Base-by-base conservation (phyloP, 2,113 vertebrate genomes). In the Elgaria multicarinata region DNA sequence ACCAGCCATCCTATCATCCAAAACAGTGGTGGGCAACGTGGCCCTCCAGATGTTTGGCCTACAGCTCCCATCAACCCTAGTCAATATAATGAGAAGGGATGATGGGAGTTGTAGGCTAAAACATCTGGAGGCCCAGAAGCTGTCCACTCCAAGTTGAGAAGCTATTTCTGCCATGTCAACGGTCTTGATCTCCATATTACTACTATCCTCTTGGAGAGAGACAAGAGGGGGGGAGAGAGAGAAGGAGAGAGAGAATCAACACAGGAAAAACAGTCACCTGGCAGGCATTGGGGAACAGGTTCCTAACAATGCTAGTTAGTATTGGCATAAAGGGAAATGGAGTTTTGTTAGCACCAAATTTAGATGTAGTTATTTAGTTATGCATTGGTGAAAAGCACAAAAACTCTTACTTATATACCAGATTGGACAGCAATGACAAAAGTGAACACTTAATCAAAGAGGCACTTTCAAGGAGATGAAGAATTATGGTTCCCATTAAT, bases 381-480 rank as follows among this genome's bases (percentile, higher is more conserved):
- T 53, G 28, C 24, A 13, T 85, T 78, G n/a, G 74, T 69, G n/a
- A 16, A 44, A 33, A 67, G 46, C 64, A 71, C 85, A 87, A 64
- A 62, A 44, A 20, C 76, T 12, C 64, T 53, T 46, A 13, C 62
- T 81, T 87, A 71, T 39, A 46, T 72, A 28, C 26, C 46, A 31
- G 46, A 69, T 89, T 89, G 74, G 74, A 77, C 64, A 89, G 72
- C 81, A 78, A 9, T 89, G 62, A 67, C 46, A 85, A 89, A 85
- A 69, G 72, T 69, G 82, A 89, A 33, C 82, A 69, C n/a, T 89
- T 89, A 89, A 89, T 89, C 12, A 67, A 85, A 85, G 8, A 89
- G 58, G 79, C 87, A 88, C 67, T 88, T 88, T 62, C 87, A 74
- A 88, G 80, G 74, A 84, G 88, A 84, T 84, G 88, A 89, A 78